phyloP scores from a whole-genome alignment of 1,140 invertebrate genomes.

The Andrena cerasifolii region DNA sequence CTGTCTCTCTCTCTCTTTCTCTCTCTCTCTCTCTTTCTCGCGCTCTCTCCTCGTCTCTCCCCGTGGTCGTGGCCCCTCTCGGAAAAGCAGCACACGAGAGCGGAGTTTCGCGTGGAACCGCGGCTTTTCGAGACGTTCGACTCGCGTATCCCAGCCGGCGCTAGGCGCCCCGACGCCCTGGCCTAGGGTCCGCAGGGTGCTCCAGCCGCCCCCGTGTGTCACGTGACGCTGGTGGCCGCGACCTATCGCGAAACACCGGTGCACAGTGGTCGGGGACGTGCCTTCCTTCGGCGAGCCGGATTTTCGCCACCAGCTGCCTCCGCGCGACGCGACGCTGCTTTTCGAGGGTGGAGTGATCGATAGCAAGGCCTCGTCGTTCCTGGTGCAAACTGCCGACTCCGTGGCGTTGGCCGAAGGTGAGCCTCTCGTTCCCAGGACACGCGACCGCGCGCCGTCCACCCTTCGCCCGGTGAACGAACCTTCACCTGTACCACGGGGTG shows the following conservation, averaged over 20 bases:
- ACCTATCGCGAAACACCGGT: neutral
- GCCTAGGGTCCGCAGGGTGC: too few relatives aligned
- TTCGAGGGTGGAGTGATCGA: conserved; percentile 13
- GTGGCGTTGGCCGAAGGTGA: neutral
- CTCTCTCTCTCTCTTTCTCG: too few relatives aligned
- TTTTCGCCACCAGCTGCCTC: too few relatives aligned
- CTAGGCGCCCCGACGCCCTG: neutral
- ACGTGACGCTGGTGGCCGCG: neutral
- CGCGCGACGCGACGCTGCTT: neutral
- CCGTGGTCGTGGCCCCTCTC: too few relatives aligned
- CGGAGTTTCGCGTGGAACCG: neutral
- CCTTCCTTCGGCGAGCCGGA: too few relatives aligned
- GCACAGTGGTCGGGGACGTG: too few relatives aligned
- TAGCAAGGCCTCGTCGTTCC: neutral
- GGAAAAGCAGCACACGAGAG: neutral
- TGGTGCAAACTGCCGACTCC: neutral
- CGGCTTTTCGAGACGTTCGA: neutral
- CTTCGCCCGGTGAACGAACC: too few relatives aligned
- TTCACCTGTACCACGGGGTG: conserved; percentile 2
- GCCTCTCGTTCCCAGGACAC: neutral
- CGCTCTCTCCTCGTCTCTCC: neutral
- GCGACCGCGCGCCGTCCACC: neutral
- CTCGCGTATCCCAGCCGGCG: too few relatives aligned
- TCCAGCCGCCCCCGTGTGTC: too few relatives aligned
- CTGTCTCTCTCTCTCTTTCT: neutral